Base-by-base conservation (phyloP, 1,140 invertebrate species). In the Nebria ingens region DNA sequence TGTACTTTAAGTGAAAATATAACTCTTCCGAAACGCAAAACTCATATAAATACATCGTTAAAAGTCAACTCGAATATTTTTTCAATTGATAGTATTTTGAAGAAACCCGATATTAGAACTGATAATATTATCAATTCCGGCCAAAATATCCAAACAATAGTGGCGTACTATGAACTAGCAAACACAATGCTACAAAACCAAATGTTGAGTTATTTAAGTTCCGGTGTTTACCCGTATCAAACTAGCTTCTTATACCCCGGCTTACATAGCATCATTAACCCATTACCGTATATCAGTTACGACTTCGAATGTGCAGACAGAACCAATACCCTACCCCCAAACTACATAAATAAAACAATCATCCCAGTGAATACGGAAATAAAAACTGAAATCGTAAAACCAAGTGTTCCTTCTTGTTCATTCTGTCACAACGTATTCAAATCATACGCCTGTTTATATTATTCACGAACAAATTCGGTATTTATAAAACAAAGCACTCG, bases 181-280 rank as follows among this genome's bases (percentile, higher is more conserved):
- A 62, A 59, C 53, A 51, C 59, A n/a, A 38, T 69, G 19, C 58
- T 73, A 57, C 66, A 69, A 54, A 72, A 72, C 57, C 69, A 68
- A 19, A 64, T 70, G 54, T 62, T 68, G 51, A 59, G 64, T 55
- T 75, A 70, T 61, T 65, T 66, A 56, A 68, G 73, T 40, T 70
- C 75, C 57, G 68, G 75, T 21, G 70, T 70, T 49, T 78, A 78
- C 60, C 79, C 80, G 1, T 64, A 68, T 54, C 64, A 69, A 58
- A 69, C 68, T 15, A 69, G 68, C 62, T 68, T 68, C 21, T 56
- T 71, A 2, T 83, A 83, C 66, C 75, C 80, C 11, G 80, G 80
- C 11, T 65, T 82, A 53, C 80, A 82, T 65, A 82, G 78, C 60
- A 82, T 83, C 59, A 73, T 82, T 17, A 73, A 76, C 61, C 76